Evolutionary conservation across 1,140 invertebrate species (phyloP).

Genomic region (Lasioglossum baleicum): DNA sequence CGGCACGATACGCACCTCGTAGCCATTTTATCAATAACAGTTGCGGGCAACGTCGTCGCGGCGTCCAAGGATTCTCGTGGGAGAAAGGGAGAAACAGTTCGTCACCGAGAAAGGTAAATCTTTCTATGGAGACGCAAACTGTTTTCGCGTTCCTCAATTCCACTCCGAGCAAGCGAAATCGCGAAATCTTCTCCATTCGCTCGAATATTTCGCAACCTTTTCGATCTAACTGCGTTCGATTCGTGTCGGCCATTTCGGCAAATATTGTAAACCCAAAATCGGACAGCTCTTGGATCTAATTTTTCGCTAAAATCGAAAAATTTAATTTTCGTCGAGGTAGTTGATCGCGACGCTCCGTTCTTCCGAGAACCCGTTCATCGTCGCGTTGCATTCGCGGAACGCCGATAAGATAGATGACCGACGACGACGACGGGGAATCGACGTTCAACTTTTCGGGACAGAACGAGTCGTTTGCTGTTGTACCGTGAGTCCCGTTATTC

Average conservation of each 20-base stretch:
- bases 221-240: too few relatives aligned
- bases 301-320: not conserved
- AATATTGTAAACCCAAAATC: too few relatives aligned
- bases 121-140: conserved; percentile 22
- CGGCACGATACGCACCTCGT: conserved; percentile 42
- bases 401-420: not conserved
- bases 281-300: too few relatives aligned
- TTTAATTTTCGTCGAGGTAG: not conserved
- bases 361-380: not conserved
- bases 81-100: conserved; percentile 48
- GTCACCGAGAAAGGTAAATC: conserved; percentile 51
- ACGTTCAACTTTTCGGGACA: not conserved
- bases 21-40: conserved; percentile 65
- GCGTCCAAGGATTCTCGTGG: conserved; percentile 48
- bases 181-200: too few relatives aligned
- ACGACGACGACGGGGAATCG: not conserved
- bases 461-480: not conserved
- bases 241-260: too few relatives aligned
- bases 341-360: not conserved
- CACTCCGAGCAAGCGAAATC: not conserved
- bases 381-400: conserved; percentile 3
- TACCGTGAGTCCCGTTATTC: too few relatives aligned
- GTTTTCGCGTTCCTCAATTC: not conserved
- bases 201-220: too few relatives aligned
- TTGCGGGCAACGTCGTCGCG: conserved; percentile 35